Percentiles rank a stretch among this genome's conserved stretches.
Conservation (phyloP, 2,113 vertebrate species). For the Odobenus rosmarus region DNA sequence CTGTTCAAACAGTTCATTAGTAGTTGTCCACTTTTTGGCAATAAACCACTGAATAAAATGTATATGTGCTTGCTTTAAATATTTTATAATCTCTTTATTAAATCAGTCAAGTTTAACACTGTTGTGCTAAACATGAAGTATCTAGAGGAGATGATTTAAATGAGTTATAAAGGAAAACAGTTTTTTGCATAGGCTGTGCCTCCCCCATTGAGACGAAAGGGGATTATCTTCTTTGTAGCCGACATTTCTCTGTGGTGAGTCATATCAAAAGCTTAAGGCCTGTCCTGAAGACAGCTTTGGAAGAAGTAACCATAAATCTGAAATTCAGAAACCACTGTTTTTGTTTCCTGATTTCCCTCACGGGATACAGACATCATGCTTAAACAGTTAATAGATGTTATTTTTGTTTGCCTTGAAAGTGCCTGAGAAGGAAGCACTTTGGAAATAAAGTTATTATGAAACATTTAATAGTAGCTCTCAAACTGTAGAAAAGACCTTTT, state of each 20-base stretch:
- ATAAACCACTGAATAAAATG: not conserved
- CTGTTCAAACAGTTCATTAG: not conserved
- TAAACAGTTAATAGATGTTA: not conserved
- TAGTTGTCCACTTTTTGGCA: not conserved
- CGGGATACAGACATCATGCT: not conserved
- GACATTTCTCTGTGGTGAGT: constrained; percentile 47
- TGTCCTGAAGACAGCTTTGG: constrained; percentile 22
- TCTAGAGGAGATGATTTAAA: constrained; percentile 30
- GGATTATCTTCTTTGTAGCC: constrained; percentile 22
- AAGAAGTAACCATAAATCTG: not conserved
- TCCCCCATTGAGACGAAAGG: not conserved
- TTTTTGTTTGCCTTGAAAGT: not conserved
- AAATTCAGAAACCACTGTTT: constrained; percentile 29
- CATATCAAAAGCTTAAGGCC: not conserved
- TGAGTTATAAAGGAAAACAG: constrained; percentile 48
- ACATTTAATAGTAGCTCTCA: not conserved
- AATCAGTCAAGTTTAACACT: constrained; percentile 7
- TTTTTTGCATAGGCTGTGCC: not conserved
- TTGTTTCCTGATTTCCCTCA: not conserved
- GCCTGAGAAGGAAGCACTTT: not conserved
- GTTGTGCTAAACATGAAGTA: not conserved
- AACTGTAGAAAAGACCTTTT: not conserved
- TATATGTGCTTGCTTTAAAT: not conserved
- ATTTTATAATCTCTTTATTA: constrained; percentile 31
- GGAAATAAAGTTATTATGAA: not conserved